These are phyloP conservation scores for Phoebastria nigripes DNA, from an alignment of 2,797 vertebrate genomes.

Conservation along the genomic window DNA sequence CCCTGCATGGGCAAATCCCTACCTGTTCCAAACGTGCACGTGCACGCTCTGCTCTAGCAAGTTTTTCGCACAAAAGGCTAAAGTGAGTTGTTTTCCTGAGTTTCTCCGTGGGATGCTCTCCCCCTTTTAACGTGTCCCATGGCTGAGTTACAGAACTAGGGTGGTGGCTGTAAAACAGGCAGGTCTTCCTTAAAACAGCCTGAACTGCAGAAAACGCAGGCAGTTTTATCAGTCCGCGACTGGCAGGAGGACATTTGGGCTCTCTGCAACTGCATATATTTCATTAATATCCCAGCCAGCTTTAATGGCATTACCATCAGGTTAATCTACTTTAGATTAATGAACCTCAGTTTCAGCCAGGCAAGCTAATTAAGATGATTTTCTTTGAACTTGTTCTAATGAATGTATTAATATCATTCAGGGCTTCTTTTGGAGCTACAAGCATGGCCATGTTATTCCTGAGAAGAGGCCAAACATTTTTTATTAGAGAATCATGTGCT, in stretches of 20 bases:
- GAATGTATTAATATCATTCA: slow-evolving; percentile 64
- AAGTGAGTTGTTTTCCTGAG: neutral
- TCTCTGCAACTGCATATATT: slow-evolving; percentile 44
- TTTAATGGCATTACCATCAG: slow-evolving; percentile 60
- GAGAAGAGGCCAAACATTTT: slow-evolving; percentile 59
- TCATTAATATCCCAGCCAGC: slow-evolving; percentile 65
- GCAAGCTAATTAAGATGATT: slow-evolving; percentile 69
- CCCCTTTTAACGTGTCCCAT: accelerated
- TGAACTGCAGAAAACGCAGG: neutral
- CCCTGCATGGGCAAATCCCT: neutral
- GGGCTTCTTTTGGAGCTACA: slow-evolving; percentile 60
- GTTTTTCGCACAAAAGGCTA: neutral
- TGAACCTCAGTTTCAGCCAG: slow-evolving; percentile 63
- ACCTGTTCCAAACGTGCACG: neutral
- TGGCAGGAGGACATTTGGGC: slow-evolving; percentile 37
- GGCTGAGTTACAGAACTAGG: neutral
- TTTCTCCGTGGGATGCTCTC: neutral
- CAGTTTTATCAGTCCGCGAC: neutral
- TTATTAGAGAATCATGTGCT: slow-evolving; percentile 45
- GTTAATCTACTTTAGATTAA: slow-evolving; percentile 67
- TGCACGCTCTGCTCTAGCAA: slow-evolving; percentile 25
- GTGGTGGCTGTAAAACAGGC: neutral
- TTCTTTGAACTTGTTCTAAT: slow-evolving; percentile 71
- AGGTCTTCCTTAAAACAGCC: neutral
- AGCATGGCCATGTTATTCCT: slow-evolving; percentile 66